Conservation (phyloP, 2,797 vertebrate species). For the Lutjanus campechanus region DNA sequence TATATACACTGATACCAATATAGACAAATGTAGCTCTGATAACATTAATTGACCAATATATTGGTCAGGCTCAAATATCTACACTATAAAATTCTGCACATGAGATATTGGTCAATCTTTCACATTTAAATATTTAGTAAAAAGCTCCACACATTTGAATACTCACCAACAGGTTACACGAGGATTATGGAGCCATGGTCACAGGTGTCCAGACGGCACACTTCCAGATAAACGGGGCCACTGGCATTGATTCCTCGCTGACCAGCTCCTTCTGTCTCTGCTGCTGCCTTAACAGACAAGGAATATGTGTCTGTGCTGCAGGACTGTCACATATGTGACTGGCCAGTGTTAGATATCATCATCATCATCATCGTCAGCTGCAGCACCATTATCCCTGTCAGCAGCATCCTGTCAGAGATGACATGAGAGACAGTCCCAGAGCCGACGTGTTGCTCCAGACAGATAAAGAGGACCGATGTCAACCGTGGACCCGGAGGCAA, state of each 20-base stretch:
- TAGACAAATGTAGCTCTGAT: too few relatives aligned
- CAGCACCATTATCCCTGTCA: constrained; percentile 27
- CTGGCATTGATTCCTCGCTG: constrained; percentile 26
- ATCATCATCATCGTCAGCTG: constrained; percentile 7
- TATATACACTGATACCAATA: too few relatives aligned
- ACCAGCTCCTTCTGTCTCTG: constrained; percentile 49
- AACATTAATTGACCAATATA: too few relatives aligned
- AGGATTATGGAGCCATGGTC: constrained; percentile 38
- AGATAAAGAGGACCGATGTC: constrained; percentile 53
- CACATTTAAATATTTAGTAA: neutral
- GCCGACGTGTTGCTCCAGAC: constrained; percentile 33
- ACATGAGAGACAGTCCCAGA: constrained; percentile 41
- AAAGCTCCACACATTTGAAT: constrained; percentile 20
- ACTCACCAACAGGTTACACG: constrained; percentile 52
- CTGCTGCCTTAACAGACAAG: constrained; percentile 30
- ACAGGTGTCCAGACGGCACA: constrained; percentile 50
- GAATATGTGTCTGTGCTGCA: constrained; percentile 14
- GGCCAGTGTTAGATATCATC: constrained; percentile 36
- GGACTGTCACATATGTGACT: constrained; percentile 43
- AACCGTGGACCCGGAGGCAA: constrained; percentile 33
- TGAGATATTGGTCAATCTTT: neutral
- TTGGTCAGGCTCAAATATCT: neutral
- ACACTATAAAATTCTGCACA: neutral
- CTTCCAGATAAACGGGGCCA: constrained; percentile 37
- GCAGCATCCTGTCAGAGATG: constrained; percentile 62